phyloP scores from a whole-genome alignment of 2,888 invertebrate species.

The Hirtodrosophila trivittata region DNA sequence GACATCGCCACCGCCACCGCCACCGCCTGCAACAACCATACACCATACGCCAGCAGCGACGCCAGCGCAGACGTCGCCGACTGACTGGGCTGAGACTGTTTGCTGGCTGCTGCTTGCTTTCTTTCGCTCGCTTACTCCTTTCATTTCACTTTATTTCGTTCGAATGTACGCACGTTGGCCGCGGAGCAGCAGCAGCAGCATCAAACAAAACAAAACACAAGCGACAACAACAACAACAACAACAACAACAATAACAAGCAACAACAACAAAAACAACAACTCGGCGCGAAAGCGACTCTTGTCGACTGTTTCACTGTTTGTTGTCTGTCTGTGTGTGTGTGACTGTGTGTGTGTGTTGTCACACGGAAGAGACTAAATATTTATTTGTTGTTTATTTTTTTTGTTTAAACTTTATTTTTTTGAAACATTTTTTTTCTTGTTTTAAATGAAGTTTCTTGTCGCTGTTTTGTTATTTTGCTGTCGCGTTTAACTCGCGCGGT shows the following conservation, averaged over 20 bases:
- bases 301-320: conserved; percentile 51
- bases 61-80: conserved; percentile 52
- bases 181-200: conserved; percentile 81
- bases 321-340: conserved; percentile 34
- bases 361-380: conserved; percentile 47
- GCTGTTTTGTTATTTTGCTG: conserved; percentile 5
- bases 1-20: conserved; percentile 10
- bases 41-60: conserved; percentile 20
- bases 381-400: conserved; percentile 21
- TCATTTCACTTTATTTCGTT: conserved; percentile 84
- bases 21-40: conserved; percentile 34
- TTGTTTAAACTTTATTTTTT: too few species aligned
- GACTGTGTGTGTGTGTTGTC: conserved; percentile 42
- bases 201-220: conserved; percentile 53
- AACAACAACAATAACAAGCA: conserved; percentile 29
- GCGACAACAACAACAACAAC: conserved; percentile 32
- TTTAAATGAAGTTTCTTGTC: neutral
- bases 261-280: conserved; percentile 35
- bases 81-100: conserved; percentile 60
- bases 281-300: conserved; percentile 61
- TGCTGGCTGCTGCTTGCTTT: conserved; percentile 83
- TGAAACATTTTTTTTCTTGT: neutral
- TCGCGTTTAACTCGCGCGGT: neutral
- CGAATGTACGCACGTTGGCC: conserved; percentile 84
- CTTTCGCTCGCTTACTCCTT: conserved; percentile 84